phyloP scores from a whole-genome alignment of 2,113 vertebrate species.

The Laticauda laticaudata region DNA sequence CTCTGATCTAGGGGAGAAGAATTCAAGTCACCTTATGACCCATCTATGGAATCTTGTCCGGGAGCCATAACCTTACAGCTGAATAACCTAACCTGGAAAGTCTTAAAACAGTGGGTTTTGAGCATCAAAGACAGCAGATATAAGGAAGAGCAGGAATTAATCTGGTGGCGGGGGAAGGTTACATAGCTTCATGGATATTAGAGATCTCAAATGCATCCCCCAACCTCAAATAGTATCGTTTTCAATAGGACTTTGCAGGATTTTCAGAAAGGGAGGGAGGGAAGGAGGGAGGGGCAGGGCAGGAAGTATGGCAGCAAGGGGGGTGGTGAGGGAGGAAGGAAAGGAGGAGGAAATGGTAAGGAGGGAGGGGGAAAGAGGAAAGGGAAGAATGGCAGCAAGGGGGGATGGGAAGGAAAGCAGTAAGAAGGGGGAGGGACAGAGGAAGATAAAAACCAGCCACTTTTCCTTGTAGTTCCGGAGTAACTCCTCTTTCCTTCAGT shows the following conservation, averaged over 20 bases:
- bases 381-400: no score
- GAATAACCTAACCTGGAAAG: not conserved
- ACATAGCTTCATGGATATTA: not conserved
- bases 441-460: not conserved
- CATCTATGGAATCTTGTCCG: not conserved
- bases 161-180: not conserved
- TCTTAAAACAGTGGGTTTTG: not conserved
- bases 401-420: no score
- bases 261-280: not conserved
- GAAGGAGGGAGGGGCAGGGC: no score
- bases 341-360: not conserved
- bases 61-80: not conserved
- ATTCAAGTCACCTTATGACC: not conserved
- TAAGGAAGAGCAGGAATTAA: not conserved
- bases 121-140: not conserved
- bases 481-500: not conserved
- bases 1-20: not conserved
- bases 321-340: not conserved
- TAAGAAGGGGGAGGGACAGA: no score
- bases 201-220: not conserved
- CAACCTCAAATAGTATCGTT: not conserved
- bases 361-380: not conserved
- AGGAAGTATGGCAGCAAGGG: not conserved
- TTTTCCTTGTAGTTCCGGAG: not conserved
- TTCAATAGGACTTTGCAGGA: not conserved